Percentiles rank a stretch among this genome's conserved stretches.
phyloP scores from a whole-genome alignment of 2,888 invertebrate genomes.

The Marronus borbonicus region DNA sequence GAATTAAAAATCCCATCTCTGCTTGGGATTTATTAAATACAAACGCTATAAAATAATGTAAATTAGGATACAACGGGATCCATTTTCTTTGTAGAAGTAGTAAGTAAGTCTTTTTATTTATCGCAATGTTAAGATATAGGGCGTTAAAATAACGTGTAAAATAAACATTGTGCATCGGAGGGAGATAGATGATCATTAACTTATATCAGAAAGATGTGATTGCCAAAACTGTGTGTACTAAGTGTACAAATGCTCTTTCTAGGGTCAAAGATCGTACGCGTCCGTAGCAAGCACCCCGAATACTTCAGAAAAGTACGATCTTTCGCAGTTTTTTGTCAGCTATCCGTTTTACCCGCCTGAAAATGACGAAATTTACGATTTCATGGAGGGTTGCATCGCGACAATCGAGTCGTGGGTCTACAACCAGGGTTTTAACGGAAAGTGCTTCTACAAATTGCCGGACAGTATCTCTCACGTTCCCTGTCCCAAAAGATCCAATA shows the following conservation, averaged over 20 bases:
- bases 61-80: too few relatives aligned
- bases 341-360: constrained; percentile 21
- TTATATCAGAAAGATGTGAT: neutral
- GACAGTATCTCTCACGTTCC: neutral
- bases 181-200: neutral
- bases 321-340: constrained; percentile 1
- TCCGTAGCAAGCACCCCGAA: neutral
- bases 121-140: too few relatives aligned
- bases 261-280: neutral
- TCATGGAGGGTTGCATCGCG: neutral
- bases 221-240: too few relatives aligned
- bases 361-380: neutral
- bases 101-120: too few relatives aligned
- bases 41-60: too few relatives aligned
- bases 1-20: too few relatives aligned
- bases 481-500: too few relatives aligned
- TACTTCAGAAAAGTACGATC: neutral
- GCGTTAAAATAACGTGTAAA: too few relatives aligned
- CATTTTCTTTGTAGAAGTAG: too few relatives aligned
- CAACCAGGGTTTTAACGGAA: constrained; percentile 20
- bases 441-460: constrained; percentile 7
- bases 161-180: too few relatives aligned
- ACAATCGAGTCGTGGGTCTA: constrained; percentile 21
- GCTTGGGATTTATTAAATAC: too few relatives aligned
- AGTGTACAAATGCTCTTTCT: neutral